Conservation (phyloP, 2,797 vertebrate genomes). For the Coranthus polyacanthus region DNA sequence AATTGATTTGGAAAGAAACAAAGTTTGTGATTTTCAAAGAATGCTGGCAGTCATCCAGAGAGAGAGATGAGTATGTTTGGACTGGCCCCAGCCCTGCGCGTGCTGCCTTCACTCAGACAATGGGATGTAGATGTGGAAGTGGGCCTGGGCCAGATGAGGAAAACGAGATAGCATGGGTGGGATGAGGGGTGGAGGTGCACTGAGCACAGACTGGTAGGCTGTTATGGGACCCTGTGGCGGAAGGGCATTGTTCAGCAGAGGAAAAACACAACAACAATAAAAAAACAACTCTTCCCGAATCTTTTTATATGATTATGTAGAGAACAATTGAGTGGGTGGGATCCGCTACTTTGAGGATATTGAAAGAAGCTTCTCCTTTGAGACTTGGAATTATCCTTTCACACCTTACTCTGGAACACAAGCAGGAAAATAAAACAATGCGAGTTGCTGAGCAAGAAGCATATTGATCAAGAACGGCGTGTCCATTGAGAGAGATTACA, state of each 20-base stretch:
- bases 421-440: constrained; percentile 86
- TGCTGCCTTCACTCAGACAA: constrained; percentile 86
- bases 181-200: constrained; percentile 83
- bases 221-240: constrained; percentile 86
- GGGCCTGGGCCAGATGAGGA: constrained; percentile 86
- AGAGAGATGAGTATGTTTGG: constrained; percentile 84
- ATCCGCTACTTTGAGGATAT: constrained; percentile 84
- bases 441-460: constrained; percentile 79
- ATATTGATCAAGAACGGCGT: constrained; percentile 83
- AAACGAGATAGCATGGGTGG: constrained; percentile 84
- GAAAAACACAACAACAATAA: constrained; percentile 90
- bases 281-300: constrained; percentile 85
- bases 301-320: constrained; percentile 86
- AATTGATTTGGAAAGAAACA: constrained; percentile 74
- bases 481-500: constrained; percentile 85
- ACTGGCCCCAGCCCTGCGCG: constrained; percentile 82
- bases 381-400: constrained; percentile 86
- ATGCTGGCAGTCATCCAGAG: constrained; percentile 80
- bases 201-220: constrained; percentile 78
- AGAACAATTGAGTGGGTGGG: constrained; percentile 86
- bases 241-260: constrained; percentile 87
- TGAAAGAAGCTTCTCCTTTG: constrained; percentile 83
- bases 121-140: constrained; percentile 86
- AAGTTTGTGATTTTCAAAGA: constrained; percentile 77
- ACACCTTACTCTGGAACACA: constrained; percentile 84